Evolutionary conservation across 2,113 vertebrate genomes (phyloP).

Genomic region (Sylvilagus bachmani): DNA sequence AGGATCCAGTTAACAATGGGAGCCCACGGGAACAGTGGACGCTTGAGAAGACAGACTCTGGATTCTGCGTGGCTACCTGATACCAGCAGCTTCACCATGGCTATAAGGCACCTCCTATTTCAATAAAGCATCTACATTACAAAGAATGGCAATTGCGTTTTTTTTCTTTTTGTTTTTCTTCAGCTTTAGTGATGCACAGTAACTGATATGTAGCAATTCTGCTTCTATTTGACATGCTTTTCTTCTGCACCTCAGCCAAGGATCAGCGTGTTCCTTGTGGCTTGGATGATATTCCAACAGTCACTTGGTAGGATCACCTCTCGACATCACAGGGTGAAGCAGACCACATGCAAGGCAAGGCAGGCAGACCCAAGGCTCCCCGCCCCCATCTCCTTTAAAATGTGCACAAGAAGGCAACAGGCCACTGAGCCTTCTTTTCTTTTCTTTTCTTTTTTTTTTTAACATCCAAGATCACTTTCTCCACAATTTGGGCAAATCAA

Average conservation of each 20-base stretch:
- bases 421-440: background rate
- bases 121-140: background rate
- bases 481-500: constrained; percentile 17
- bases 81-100: background rate
- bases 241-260: background rate
- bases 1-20: background rate
- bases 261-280: background rate
- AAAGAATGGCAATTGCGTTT: background rate
- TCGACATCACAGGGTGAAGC: background rate
- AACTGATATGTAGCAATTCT: background rate
- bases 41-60: background rate
- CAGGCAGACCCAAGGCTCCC: background rate
- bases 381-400: background rate
- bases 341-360: background rate
- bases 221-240: constrained; percentile 14
- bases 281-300: background rate
- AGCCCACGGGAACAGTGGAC: background rate
- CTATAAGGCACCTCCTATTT: accelerated
- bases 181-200: background rate
- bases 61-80: accelerated
- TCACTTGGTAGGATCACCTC: background rate
- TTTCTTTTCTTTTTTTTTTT: background rate
- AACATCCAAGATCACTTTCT: constrained; percentile 52
- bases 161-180: background rate
- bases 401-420: background rate